phyloP scores from a whole-genome alignment of 2,888 invertebrate genomes.

The Dicyrtoma fusca region DNA sequence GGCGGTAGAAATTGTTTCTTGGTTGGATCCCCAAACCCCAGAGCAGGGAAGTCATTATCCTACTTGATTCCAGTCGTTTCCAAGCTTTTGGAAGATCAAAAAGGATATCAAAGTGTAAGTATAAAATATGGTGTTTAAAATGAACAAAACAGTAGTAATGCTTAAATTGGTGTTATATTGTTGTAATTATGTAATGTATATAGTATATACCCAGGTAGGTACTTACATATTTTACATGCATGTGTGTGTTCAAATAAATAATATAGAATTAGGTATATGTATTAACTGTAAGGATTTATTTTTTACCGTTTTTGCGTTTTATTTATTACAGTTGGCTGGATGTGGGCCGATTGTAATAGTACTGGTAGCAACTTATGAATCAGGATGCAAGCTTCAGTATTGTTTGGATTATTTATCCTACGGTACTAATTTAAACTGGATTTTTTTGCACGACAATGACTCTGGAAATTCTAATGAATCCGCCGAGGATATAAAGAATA shows the following conservation, averaged over 20 bases:
- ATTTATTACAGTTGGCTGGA: slow-evolving; percentile 1
- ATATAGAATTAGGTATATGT: too few species aligned
- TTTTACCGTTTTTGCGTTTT: background rate
- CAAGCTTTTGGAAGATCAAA: background rate
- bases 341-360: slow-evolving; percentile 18
- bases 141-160: too few species aligned
- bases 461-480: background rate
- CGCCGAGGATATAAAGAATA: background rate
- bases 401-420: background rate
- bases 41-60: slow-evolving; percentile 35
- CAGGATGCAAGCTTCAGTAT: slow-evolving; percentile 12
- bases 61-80: slow-evolving; percentile 32
- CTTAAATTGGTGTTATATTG: background rate
- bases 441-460: background rate
- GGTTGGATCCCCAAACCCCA: slow-evolving; percentile 30
- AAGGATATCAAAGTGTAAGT: slow-evolving; percentile 3
- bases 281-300: too few species aligned
- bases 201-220: too few species aligned
- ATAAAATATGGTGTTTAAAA: background rate
- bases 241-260: too few species aligned
- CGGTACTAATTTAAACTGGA: background rate
- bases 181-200: background rate
- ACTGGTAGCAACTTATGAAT: slow-evolving; percentile 15
- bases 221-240: too few species aligned
- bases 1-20: slow-evolving; percentile 38